Evolutionary conservation across 2,113 vertebrate genomes (phyloP).

Genomic region (Origma solitaria): DNA sequence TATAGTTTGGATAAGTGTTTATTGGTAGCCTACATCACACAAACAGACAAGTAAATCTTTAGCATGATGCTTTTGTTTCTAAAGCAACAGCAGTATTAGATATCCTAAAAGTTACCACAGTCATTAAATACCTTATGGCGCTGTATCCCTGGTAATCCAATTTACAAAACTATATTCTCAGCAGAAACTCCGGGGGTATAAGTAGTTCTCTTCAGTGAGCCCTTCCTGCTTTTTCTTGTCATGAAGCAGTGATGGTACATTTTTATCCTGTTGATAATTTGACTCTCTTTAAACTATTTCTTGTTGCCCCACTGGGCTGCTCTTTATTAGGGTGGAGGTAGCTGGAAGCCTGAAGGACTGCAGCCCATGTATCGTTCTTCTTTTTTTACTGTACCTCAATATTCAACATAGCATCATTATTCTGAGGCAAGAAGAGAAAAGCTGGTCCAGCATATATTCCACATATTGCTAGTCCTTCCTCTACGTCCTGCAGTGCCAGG

Average conservation of each 20-base stretch:
- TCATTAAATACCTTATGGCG: conserved; percentile 71
- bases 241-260: conserved; percentile 53
- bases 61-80: conserved; percentile 35
- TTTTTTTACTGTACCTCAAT: conserved; percentile 70
- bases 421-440: conserved; percentile 77
- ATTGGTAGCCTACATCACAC: conserved; percentile 2
- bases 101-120: conserved; percentile 69
- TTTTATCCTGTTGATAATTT: conserved; percentile 71
- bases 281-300: conserved; percentile 77
- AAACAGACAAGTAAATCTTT: conserved; percentile 21
- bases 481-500: conserved; percentile 69
- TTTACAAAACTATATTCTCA: conserved; percentile 70
- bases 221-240: conserved; percentile 63
- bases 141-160: conserved; percentile 65
- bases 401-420: conserved; percentile 78
- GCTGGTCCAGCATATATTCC: conserved; percentile 78
- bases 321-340: conserved; percentile 62
- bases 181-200: conserved; percentile 68
- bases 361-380: conserved; percentile 58
- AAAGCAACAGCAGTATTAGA: conserved; percentile 44
- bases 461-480: conserved; percentile 71
- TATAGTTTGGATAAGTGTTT: conserved; percentile 39
- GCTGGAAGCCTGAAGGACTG: conserved; percentile 61
- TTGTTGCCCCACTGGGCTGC: conserved; percentile 55
- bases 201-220: conserved; percentile 66